Base-by-base conservation (phyloP, 2,797 vertebrate species). In the Benthosema pterotum region DNA sequence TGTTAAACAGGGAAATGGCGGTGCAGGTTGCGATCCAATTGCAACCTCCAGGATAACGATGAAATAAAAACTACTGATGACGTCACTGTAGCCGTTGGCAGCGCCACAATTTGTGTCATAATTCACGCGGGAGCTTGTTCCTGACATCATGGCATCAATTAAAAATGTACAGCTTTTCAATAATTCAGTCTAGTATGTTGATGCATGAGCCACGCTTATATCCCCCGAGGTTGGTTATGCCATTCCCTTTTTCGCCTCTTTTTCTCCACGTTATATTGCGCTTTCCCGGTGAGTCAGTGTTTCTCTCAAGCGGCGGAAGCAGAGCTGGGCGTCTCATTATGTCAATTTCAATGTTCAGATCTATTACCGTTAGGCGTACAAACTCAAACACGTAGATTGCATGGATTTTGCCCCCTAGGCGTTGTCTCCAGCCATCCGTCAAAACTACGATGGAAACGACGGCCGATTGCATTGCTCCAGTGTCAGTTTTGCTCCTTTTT, bases 31-130 rank as follows among this genome's bases (percentile, higher is more conserved):
- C 8, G 32, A 38, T 38, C 32, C 2, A 38, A 38, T 2, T 7
- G 11, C 85, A 77, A 77, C 69, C 75, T 72, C 57, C 65, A 67
- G 68, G 80, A 87, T 75, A 83, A 67, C 67, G 80, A 87, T 75
- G 83, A 77, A 79, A 65, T 66, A 52, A 52, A 25, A 25, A 25
- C 22, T 25, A 54, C 67, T 70, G 77, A 59, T 63, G 62, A 67
- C 82, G 22, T 52, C 45, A 70, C 65, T 71, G 67, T 72, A 74
- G 72, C 77, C 17, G 69, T 58, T 58, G 66, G 52, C 71, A 69
- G 65, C 74, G 65, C 50, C 42, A 50, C 51, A 42, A 60, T 60
- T 66, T 66, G 45, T 75, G 66, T 82, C 47, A 70, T n/a, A n/a
- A n/a, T 75, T 82, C 75, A 32, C 73, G 74, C 19, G 17, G 65